These are phyloP conservation scores for Microcebus griseorufus DNA, from an alignment of 2,113 vertebrate genomes.

Conservation along the genomic window DNA sequence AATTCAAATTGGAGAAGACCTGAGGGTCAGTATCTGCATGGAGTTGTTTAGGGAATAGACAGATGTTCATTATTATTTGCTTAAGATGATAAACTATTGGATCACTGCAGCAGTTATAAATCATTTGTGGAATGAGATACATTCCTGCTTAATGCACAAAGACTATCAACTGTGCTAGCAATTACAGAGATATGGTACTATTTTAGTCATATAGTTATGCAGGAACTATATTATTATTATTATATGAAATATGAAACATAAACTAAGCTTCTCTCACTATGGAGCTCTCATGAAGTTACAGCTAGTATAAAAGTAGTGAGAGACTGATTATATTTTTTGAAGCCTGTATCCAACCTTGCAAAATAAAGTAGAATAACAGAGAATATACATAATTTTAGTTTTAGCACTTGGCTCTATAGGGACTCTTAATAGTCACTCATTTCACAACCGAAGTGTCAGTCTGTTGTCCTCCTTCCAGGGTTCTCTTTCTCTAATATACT, in stretches of 20 bases:
- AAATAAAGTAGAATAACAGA: background rate
- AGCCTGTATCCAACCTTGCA: background rate
- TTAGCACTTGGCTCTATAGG: background rate
- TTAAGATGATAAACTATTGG: conserved; percentile 71
- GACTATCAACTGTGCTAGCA: conserved; percentile 54
- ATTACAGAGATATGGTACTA: conserved; percentile 58
- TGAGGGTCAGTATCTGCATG: background rate
- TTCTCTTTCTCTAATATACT: background rate
- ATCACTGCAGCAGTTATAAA: conserved; percentile 69
- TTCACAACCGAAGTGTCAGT: background rate
- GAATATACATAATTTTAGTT: background rate
- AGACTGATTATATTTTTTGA: conserved; percentile 41
- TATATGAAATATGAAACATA: conserved; percentile 67
- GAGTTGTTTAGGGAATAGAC: conserved; percentile 59
- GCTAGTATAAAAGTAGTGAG: background rate
- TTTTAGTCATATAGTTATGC: conserved; percentile 61
- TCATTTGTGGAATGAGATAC: conserved; percentile 78
- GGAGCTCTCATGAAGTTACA: conserved; percentile 51
- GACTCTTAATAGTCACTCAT: background rate
- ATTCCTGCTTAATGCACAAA: conserved; percentile 61
- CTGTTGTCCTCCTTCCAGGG: background rate
- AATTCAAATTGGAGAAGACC: conserved; percentile 19
- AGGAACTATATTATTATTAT: conserved; percentile 64
- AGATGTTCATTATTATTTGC: conserved; percentile 72
- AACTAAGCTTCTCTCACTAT: conserved; percentile 22